Conservation (phyloP, 2,888 invertebrate genomes). For the Gymnosoma rotundatum region DNA sequence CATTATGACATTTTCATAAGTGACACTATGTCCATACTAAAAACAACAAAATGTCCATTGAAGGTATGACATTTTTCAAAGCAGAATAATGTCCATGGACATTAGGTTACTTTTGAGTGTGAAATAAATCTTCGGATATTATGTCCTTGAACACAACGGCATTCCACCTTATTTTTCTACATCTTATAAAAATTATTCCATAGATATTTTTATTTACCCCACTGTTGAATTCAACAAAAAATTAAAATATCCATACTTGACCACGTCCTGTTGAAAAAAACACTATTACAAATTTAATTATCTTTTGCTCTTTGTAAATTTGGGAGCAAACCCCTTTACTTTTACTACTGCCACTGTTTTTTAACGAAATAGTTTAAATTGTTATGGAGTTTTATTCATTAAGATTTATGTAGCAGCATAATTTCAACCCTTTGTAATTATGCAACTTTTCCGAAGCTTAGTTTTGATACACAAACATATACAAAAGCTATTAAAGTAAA, state of each 20-base stretch:
- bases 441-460: conserved; percentile 20
- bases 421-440: conserved; percentile 15
- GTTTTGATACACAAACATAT: conserved; percentile 24
- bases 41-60: no score
- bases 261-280: conserved; percentile 23
- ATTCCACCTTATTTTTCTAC: no score
- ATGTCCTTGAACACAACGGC: no score
- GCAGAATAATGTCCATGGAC: no score
- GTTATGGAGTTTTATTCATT: conserved; percentile 51
- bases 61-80: no score
- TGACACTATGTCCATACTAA: no score
- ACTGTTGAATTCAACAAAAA: background rate
- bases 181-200: background rate
- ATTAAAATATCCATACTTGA: background rate
- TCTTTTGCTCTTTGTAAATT: conserved; percentile 11
- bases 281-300: conserved; percentile 37
- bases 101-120: no score
- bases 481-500: background rate
- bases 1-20: no score
- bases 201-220: background rate
- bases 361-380: conserved; percentile 19
- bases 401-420: conserved; percentile 37
- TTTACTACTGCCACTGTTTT: background rate
- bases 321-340: background rate
- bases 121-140: no score